phyloP scores from a whole-genome alignment of 2,113 vertebrate genomes.

The Channa argus region DNA sequence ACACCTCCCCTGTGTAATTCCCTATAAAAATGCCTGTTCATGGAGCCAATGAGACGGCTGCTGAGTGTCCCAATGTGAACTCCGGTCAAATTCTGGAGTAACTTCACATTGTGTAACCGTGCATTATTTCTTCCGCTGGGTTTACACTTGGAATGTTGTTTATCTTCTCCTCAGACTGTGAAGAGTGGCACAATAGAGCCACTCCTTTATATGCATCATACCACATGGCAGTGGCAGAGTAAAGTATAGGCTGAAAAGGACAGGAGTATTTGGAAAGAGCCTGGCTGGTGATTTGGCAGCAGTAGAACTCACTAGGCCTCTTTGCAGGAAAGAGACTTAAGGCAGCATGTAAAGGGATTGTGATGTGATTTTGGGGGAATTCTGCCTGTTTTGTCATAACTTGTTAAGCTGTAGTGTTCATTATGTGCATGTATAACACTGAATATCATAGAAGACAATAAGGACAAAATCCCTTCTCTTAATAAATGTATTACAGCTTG shows the following conservation, averaged over 20 bases:
- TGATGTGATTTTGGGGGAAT: constrained; percentile 20
- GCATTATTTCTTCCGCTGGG: constrained; percentile 14
- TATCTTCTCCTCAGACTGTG: constrained; percentile 19
- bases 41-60: constrained; percentile 8
- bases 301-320: background rate
- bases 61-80: constrained; percentile 55
- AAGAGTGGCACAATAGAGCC: constrained; percentile 17
- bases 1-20: constrained; percentile 17
- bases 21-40: constrained; percentile 18
- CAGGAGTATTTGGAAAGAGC: constrained; percentile 38
- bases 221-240: constrained; percentile 1
- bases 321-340: constrained; percentile 30
- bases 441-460: constrained; percentile 31
- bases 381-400: constrained; percentile 17
- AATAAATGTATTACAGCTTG: constrained; percentile 8
- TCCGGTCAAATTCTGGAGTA: constrained; percentile 32
- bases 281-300: constrained; percentile 39
- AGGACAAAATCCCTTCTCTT: constrained; percentile 20
- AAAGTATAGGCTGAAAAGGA: constrained; percentile 44
- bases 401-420: constrained; percentile 12
- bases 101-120: constrained; percentile 40
- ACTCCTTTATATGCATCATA: background rate
- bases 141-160: constrained; percentile 50
- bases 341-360: constrained; percentile 31
- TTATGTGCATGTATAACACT: constrained; percentile 6